Conservation (phyloP, 2,888 invertebrate species). For the Calliphora vomitoria region DNA sequence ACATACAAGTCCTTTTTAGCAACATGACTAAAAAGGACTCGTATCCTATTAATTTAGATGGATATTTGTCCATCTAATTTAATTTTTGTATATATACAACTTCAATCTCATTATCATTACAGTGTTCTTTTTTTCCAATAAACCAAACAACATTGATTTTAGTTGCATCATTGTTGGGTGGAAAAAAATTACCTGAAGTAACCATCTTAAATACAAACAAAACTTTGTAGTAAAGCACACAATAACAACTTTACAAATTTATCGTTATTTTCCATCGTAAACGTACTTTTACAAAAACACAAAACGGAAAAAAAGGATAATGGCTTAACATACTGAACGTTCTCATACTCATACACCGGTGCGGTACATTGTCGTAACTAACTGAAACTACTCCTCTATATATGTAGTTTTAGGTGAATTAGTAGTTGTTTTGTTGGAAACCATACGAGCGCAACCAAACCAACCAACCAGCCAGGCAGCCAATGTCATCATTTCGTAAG, state of each 20-base stretch:
- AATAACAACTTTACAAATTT: conserved; percentile 67
- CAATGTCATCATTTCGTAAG: conserved; percentile 48
- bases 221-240: conserved; percentile 40
- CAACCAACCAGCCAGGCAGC: conserved; percentile 14
- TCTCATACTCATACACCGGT: not conserved
- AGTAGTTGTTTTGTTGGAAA: conserved; percentile 64
- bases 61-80: too few relatives aligned
- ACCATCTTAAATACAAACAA: conserved; percentile 16
- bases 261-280: conserved; percentile 65
- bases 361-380: conserved; percentile 33
- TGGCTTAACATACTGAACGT: conserved; percentile 55
- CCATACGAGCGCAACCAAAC: conserved; percentile 58
- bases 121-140: not conserved
- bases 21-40: too few relatives aligned
- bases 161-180: conserved; percentile 52
- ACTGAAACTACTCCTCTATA: conserved; percentile 14
- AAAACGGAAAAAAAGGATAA: conserved; percentile 65
- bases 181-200: conserved; percentile 44
- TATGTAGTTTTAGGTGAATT: conserved; percentile 58
- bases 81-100: not conserved
- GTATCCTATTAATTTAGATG: too few relatives aligned
- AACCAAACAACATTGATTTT: conserved; percentile 44
- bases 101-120: not conserved
- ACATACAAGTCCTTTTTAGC: too few relatives aligned
- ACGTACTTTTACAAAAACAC: conserved; percentile 10